Percentiles rank a stretch among this genome's conserved stretches.
These are phyloP conservation scores for Bufotes viridis DNA, from an alignment of 2,797 vertebrate genomes.

Conservation along the genomic window DNA sequence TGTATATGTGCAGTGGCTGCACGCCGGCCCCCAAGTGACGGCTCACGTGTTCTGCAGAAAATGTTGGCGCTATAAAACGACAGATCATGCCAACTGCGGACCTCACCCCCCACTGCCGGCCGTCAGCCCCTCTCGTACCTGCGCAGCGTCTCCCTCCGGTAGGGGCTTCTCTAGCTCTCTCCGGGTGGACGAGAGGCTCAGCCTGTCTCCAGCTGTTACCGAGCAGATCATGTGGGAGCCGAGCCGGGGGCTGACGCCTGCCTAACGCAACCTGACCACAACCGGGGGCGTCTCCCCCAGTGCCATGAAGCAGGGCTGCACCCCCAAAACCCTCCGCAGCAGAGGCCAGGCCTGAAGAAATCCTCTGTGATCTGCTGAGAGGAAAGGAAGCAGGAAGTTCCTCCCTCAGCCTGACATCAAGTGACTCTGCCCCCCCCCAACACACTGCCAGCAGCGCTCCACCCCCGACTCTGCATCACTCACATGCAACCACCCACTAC, in stretches of 20 bases:
- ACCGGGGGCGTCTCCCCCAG: neutral
- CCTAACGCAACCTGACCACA: neutral
- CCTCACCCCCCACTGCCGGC: neutral
- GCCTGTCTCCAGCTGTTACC: conserved; percentile 55
- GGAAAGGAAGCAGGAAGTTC: conserved; percentile 54
- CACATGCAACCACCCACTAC: neutral
- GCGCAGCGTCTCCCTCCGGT: conserved; percentile 50
- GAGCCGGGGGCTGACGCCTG: neutral
- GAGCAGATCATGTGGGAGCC: conserved; percentile 55
- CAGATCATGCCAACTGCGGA: neutral
- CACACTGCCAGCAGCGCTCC: neutral
- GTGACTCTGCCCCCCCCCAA: neutral
- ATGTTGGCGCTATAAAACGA: neutral
- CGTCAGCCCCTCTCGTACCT: conserved; percentile 6
- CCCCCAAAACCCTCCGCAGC: neutral
- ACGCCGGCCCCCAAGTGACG: neutral
- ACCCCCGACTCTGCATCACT: conserved; percentile 12
- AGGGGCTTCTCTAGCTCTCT: conserved; percentile 55
- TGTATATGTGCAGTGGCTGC: neutral
- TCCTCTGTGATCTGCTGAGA: neutral
- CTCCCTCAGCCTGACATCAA: conserved; percentile 44
- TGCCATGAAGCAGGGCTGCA: conserved; percentile 11
- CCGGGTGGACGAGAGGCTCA: conserved; percentile 47
- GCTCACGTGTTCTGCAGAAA: neutral
- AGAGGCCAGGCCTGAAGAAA: conserved; percentile 16